Conservation (phyloP, 2,797 vertebrate genomes). For the Hozukius guyotensis region DNA sequence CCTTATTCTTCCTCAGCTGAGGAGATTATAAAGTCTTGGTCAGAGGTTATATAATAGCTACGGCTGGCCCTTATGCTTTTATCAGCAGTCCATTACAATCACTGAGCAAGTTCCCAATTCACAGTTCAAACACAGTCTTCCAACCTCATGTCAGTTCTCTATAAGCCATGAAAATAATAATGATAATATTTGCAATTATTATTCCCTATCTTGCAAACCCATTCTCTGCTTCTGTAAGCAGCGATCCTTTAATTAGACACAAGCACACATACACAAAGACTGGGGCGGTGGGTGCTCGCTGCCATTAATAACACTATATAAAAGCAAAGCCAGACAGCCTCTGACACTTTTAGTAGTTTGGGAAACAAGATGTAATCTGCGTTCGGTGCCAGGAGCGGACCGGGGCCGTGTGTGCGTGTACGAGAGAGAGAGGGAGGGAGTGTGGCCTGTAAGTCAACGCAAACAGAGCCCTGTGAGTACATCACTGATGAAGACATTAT, state of each 20-base stretch:
- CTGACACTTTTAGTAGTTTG: constrained; percentile 88
- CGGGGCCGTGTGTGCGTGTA: constrained; percentile 22
- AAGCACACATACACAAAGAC: constrained; percentile 66
- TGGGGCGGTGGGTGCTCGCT: constrained; percentile 70
- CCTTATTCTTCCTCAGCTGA: constrained; percentile 30
- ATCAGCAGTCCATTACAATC: constrained; percentile 69
- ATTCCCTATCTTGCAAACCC: constrained; percentile 82
- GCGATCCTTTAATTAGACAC: constrained; percentile 84
- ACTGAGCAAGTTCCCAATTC: constrained; percentile 69
- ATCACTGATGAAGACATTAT: constrained; percentile 80
- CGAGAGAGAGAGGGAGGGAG: constrained; percentile 62
- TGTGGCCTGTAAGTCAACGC: constrained; percentile 78
- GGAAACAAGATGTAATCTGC: constrained; percentile 87
- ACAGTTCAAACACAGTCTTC: constrained; percentile 66
- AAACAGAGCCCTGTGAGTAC: constrained; percentile 75
- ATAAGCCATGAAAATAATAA: constrained; percentile 75
- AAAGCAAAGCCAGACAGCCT: constrained; percentile 84
- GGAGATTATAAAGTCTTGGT: constrained; percentile 46
- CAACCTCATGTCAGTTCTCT: constrained; percentile 66
- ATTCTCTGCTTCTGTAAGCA: constrained; percentile 84
- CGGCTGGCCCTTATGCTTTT: constrained; percentile 48
- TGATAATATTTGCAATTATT: constrained; percentile 85
- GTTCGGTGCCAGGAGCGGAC: constrained; percentile 81
- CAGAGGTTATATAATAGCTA: constrained; percentile 60
- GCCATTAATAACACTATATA: constrained; percentile 87